Conservation (phyloP, 2,797 vertebrate genomes). For the Dendrocincla tyrannina region DNA sequence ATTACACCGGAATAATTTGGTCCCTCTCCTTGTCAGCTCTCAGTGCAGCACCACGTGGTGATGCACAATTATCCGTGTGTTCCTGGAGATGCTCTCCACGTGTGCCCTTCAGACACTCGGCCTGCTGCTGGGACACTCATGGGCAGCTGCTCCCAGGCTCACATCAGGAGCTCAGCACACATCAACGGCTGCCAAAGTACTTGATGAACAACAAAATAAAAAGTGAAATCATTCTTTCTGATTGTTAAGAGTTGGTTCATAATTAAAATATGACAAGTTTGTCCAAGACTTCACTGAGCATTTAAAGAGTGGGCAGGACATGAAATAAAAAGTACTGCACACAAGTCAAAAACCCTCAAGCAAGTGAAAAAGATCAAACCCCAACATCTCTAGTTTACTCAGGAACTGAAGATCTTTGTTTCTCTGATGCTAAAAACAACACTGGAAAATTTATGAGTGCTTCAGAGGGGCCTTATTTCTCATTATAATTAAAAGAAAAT, state of each 20-base stretch:
- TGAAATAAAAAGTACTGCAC: background rate
- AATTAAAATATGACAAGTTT: background rate
- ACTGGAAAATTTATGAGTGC: background rate
- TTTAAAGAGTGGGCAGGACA: background rate
- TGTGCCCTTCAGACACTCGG: background rate
- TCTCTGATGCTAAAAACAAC: background rate
- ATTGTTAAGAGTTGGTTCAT: background rate
- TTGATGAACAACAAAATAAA: background rate
- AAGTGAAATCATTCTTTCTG: background rate
- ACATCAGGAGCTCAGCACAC: background rate
- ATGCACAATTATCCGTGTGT: background rate
- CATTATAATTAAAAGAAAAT: background rate
- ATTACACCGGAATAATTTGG: background rate
- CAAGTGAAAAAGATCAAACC: background rate
- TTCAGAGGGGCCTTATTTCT: background rate
- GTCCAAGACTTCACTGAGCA: background rate
- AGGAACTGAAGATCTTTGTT: background rate
- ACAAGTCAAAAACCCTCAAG: background rate
- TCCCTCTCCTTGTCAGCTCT: background rate
- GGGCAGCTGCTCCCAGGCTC: background rate
- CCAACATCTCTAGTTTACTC: background rate
- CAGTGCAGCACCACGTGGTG: fast-evolving
- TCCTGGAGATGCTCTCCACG: background rate
- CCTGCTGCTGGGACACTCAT: background rate
- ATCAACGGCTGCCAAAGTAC: background rate